A percentile compares a stretch with the other conserved stretches of the same genome.
phyloP scores from a whole-genome alignment of 2,888 invertebrate genomes.

The Ceraclea dissimilis region DNA sequence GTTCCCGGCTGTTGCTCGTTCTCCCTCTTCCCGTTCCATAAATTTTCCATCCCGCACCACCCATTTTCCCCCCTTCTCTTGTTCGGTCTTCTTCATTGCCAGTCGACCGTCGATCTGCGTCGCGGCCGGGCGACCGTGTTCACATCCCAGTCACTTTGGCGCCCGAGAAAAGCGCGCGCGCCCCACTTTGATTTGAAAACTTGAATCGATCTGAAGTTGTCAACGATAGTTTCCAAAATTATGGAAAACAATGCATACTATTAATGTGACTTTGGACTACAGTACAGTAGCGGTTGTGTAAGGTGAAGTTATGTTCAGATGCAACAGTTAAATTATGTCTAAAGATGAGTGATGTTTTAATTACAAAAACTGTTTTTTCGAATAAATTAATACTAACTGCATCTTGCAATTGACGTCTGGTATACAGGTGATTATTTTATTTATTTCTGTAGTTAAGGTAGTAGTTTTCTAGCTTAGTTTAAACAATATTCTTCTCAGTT shows the following conservation, averaged over 20 bases:
- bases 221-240: constrained; percentile 1
- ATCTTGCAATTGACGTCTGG: too few relatives aligned
- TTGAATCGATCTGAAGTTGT: constrained; percentile 14
- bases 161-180: constrained; percentile 12
- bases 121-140: constrained; percentile 17
- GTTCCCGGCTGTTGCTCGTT: constrained; percentile 21
- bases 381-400: neutral
- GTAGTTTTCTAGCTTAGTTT: too few relatives aligned
- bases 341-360: neutral
- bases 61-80: constrained; percentile 4
- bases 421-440: too few relatives aligned
- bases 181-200: constrained; percentile 7
- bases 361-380: neutral
- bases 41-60: constrained; percentile 6
- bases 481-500: too few relatives aligned
- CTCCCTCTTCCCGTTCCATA: neutral
- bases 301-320: too few relatives aligned
- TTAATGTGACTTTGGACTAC: too few relatives aligned
- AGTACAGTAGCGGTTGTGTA: too few relatives aligned
- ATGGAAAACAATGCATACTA: neutral
- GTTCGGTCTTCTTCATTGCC: constrained; percentile 4
- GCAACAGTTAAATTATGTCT: too few relatives aligned
- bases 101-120: constrained; percentile 20
- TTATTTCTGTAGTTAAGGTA: too few relatives aligned
- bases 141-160: constrained; percentile 4